Base-by-base conservation (phyloP, 2,888 invertebrate species). In the Sicus ferrugineus region DNA sequence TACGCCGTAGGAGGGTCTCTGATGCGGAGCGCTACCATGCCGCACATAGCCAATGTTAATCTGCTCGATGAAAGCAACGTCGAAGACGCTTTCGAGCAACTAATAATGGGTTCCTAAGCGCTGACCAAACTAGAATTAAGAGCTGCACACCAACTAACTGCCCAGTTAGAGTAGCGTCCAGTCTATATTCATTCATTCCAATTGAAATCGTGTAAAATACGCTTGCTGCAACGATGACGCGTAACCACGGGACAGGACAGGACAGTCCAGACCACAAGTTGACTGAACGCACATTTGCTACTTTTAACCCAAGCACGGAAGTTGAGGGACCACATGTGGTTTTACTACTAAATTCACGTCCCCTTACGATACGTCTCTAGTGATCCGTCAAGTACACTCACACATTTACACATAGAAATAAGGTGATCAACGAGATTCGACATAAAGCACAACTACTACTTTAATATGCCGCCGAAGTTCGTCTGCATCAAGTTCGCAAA, bases 71-170 rank as follows among this genome's bases (percentile, higher is more conserved):
- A 93, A 85, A 90, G 88, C 86, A 93, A 94, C 86, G 92, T 94
- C 72, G 95, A 95, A 83, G 91, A 91, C 87, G 93, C 93, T 76
- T 95, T 95, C 87, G 95, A 95, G 84, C 91, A 92, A 86, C 89
- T 95, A 78, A 93, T 95, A 88, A 88, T 88, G 86, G 88, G 82
- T 73, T 83, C 84, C 42, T 83, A 81, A 62, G 73, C 19, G 38
- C 38, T 42, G 46, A 56, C 52, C 14, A 46, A 48, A 16, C 16
- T 21, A 56, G 34, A 30, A n/a, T n/a, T n/a, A n/a, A n/a, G n/a
- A 59, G 42, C 67, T 38, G 34, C 42, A 56, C 26, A 23, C 30
- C 38, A 46, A 64, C 56, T 21, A 46, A 52, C 59, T 54, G 52
- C 11, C 48, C n/a, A 56, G n/a, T 21, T 34, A 26, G n/a, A 46